phyloP scores from a whole-genome alignment of 2,888 invertebrate genomes.

The Troides helena region DNA sequence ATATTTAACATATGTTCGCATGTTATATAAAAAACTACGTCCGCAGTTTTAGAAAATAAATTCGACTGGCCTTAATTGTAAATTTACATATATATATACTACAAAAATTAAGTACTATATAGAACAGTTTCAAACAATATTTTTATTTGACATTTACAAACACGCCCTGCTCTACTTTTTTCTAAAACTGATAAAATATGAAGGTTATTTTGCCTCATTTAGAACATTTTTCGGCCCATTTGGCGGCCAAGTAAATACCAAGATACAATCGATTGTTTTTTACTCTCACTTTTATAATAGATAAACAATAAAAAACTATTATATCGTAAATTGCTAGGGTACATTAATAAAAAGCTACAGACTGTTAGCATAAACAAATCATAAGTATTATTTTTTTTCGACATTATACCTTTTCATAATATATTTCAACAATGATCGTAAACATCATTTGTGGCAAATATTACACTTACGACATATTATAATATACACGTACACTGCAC shows the following conservation, averaged over 20 bases:
- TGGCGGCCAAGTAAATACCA: slow-evolving; percentile 4
- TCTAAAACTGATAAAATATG: slow-evolving; percentile 2
- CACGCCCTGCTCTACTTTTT: not conserved
- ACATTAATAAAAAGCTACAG: not conserved
- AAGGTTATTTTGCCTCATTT: slow-evolving; percentile 10
- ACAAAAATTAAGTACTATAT: too few species aligned
- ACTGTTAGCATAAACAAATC: not conserved
- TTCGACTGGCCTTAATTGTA: too few species aligned
- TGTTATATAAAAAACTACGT: too few species aligned
- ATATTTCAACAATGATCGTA: too few species aligned
- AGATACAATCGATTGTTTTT: not conserved
- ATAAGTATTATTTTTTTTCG: not conserved
- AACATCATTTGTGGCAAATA: too few species aligned
- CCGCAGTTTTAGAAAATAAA: too few species aligned
- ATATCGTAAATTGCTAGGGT: not conserved
- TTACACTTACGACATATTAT: too few species aligned
- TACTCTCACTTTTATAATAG: too few species aligned
- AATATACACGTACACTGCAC: too few species aligned
- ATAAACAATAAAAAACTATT: not conserved
- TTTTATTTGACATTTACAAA: not conserved
- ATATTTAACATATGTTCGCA: too few species aligned
- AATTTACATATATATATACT: too few species aligned
- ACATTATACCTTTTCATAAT: too few species aligned
- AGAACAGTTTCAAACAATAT: not conserved
- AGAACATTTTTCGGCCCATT: slow-evolving; percentile 5